A percentile compares a stretch with the other conserved stretches of the same genome.
phyloP scores from a whole-genome alignment of 2,113 vertebrate species.

The Vicugna pacos region DNA sequence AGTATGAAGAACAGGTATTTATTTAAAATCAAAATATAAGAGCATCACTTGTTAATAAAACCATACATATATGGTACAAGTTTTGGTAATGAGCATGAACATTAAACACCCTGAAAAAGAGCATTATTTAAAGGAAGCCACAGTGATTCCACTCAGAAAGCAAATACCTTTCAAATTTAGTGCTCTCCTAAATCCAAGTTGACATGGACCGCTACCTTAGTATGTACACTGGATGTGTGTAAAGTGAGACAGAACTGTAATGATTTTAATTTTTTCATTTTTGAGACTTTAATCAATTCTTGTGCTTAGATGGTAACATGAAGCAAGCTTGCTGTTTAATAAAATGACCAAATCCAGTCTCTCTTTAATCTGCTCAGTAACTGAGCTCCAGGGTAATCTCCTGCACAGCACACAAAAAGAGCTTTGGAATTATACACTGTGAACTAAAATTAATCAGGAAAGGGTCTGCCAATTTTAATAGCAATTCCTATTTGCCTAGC shows the following conservation, averaged over 20 bases:
- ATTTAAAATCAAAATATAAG: constrained; percentile 1
- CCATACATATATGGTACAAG: not conserved
- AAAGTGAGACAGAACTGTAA: not conserved
- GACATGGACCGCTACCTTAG: not conserved
- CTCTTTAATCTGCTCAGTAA: constrained; percentile 67
- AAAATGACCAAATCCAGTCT: constrained; percentile 53
- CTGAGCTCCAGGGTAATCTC: constrained; percentile 57
- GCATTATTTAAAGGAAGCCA: not conserved
- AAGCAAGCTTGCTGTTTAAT: constrained; percentile 27
- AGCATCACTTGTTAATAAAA: not conserved
- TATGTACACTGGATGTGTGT: not conserved
- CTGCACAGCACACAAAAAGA: not conserved
- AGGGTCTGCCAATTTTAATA: constrained; percentile 28
- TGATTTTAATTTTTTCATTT: not conserved
- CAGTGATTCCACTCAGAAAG: not conserved
- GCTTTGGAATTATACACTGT: constrained; percentile 17
- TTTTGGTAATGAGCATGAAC: not conserved
- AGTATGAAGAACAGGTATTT: not conserved
- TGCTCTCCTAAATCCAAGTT: not conserved
- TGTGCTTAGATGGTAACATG: not conserved
- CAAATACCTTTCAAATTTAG: not conserved
- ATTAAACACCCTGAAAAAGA: not conserved
- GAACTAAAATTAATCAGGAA: constrained; percentile 61
- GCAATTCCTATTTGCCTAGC: constrained; percentile 21
- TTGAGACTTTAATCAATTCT: constrained; percentile 32